phyloP scores from a whole-genome alignment of 2,113 vertebrate genomes.

The Leiothrix lutea region DNA sequence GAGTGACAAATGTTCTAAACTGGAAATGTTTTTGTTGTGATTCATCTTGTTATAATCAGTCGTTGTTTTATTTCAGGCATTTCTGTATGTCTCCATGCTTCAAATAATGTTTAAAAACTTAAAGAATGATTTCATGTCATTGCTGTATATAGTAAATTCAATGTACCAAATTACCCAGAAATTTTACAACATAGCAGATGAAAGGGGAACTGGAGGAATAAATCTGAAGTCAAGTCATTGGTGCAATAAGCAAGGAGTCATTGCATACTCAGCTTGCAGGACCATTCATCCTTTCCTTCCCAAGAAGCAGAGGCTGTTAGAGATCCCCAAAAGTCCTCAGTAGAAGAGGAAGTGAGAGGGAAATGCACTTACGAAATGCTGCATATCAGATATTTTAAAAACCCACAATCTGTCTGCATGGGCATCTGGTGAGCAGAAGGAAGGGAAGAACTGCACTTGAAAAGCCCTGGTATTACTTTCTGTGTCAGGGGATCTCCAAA shows the following conservation, averaged over 20 bases:
- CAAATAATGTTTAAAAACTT: constrained; percentile 33
- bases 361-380: not conserved
- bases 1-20: not conserved
- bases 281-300: not conserved
- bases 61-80: constrained; percentile 19
- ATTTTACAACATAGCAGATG: not conserved
- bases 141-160: not conserved
- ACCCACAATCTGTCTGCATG: not conserved
- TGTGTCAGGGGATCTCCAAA: not conserved
- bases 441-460: not conserved
- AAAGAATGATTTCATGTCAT: not conserved
- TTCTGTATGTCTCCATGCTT: constrained; percentile 19
- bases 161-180: not conserved
- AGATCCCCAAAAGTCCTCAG: not conserved
- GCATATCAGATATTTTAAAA: not conserved
- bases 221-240: not conserved
- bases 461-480: not conserved
- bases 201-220: not conserved
- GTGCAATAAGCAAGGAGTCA: not conserved
- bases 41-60: constrained; percentile 32
- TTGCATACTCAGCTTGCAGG: not conserved
- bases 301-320: not conserved
- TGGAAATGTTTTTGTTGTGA: constrained; percentile 1
- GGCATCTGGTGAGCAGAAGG: constrained; percentile 5
- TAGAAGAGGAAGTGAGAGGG: not conserved